phyloP scores from a whole-genome alignment of 1,140 invertebrate species.

The Helicorthomorpha holstii region DNA sequence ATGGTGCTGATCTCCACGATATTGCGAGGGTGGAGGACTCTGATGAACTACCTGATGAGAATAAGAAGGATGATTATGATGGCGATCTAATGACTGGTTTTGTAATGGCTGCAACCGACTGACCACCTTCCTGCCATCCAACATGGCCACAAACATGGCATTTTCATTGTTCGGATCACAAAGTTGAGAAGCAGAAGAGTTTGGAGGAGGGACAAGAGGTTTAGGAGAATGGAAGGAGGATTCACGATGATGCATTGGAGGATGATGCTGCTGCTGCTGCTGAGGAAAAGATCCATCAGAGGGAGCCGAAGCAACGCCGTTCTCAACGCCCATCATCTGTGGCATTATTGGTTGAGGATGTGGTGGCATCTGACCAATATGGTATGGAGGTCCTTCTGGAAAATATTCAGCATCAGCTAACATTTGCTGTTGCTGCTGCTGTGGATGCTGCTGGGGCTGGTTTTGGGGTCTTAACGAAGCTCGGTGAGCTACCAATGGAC shows the following conservation, averaged over 20 bases:
- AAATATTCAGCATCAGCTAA: slow-evolving; percentile 9
- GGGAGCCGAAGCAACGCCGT: slow-evolving; percentile 10
- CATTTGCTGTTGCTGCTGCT: slow-evolving; percentile 6
- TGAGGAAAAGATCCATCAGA: not conserved
- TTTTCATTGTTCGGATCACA: slow-evolving; percentile 15
- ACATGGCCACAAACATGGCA: slow-evolving; percentile 47
- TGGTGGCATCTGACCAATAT: slow-evolving; percentile 6
- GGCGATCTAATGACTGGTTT: slow-evolving; percentile 16
- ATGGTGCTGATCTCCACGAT: no score
- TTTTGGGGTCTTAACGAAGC: slow-evolving; percentile 22
- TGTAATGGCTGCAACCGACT: slow-evolving; percentile 53
- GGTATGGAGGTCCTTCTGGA: slow-evolving; percentile 7
- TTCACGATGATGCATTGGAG: not conserved
- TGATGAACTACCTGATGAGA: not conserved
- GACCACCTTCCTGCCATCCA: slow-evolving; percentile 64
- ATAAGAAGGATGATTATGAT: not conserved
- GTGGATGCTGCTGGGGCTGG: slow-evolving; percentile 11
- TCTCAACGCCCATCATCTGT: slow-evolving; percentile 12
- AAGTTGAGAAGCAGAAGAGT: slow-evolving; percentile 8
- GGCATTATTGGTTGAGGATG: slow-evolving; percentile 14
- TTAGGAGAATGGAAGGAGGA: slow-evolving; percentile 9
- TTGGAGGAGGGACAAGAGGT: slow-evolving; percentile 11
- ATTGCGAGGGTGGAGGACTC: not conserved
- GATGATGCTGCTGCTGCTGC: not conserved
- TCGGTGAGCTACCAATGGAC: slow-evolving; percentile 31